Conservation (phyloP, 2,113 vertebrate species). For the Condylura cristata region DNA sequence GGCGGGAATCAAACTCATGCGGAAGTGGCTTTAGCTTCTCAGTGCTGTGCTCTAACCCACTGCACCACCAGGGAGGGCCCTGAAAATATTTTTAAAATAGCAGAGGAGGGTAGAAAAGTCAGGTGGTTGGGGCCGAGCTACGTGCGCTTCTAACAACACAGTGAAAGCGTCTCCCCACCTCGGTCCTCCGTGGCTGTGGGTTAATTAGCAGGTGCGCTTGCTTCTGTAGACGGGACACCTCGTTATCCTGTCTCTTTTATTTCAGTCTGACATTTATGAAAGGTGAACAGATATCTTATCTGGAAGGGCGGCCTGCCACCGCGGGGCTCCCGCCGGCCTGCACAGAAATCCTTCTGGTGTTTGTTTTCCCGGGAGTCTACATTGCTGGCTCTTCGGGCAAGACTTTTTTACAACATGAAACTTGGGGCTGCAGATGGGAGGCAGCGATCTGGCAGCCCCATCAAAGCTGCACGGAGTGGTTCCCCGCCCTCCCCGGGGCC, state of each 20-base stretch:
- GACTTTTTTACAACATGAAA: conserved; percentile 51
- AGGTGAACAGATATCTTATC: conserved; percentile 69
- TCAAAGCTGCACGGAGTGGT: conserved; percentile 59
- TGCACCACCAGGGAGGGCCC: too few species aligned
- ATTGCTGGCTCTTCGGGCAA: conserved; percentile 54
- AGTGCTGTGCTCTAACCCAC: too few species aligned
- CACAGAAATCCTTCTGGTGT: conserved; percentile 1
- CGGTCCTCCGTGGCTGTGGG: conserved; percentile 19
- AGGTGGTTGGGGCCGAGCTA: neutral
- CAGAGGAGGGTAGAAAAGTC: conserved; percentile 18
- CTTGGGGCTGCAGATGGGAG: conserved; percentile 51
- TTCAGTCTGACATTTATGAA: conserved; percentile 74
- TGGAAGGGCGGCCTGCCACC: conserved; percentile 30
- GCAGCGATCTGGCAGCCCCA: conserved; percentile 42
- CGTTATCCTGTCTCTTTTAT: conserved; percentile 68
- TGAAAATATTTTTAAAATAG: conserved; percentile 7
- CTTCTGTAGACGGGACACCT: conserved; percentile 60
- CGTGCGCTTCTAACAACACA: neutral
- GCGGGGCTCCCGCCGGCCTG: neutral
- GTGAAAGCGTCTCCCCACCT: conserved; percentile 1
- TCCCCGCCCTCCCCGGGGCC: neutral
- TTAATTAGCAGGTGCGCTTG: conserved; percentile 51
- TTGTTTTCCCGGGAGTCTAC: conserved; percentile 66
- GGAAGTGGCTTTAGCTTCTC: too few species aligned
- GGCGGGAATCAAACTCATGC: too few species aligned